phyloP scores from a whole-genome alignment of 2,113 vertebrate genomes.

The Saguinus imperator region DNA sequence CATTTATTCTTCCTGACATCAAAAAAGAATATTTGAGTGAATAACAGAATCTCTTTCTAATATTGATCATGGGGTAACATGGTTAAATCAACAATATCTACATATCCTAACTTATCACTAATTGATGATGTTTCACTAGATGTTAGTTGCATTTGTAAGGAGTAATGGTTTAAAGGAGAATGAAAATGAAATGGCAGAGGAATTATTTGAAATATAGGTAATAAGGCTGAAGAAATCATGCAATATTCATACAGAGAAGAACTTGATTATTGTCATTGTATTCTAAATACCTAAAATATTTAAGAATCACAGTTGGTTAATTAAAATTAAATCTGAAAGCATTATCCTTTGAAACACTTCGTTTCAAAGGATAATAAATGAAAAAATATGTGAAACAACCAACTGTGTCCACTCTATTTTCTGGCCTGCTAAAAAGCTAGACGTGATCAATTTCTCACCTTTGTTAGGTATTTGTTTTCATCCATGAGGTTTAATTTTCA shows the following conservation, averaged over 20 bases:
- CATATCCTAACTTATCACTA: not conserved
- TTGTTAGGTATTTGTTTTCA: slow-evolving; percentile 40
- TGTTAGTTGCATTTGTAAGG: slow-evolving; percentile 27
- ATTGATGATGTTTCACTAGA: slow-evolving; percentile 19
- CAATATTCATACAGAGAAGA: not conserved
- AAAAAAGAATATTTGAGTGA: slow-evolving; percentile 25
- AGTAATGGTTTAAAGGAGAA: slow-evolving; percentile 6
- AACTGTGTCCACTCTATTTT: not conserved
- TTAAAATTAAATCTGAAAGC: slow-evolving; percentile 10
- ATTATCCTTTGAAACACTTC: not conserved
- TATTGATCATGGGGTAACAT: not conserved
- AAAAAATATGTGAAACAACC: not conserved
- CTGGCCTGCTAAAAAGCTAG: not conserved
- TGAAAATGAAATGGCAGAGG: slow-evolving; percentile 9
- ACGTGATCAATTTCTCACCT: slow-evolving; percentile 30
- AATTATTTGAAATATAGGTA: slow-evolving; percentile 6
- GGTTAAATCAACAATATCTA: slow-evolving; percentile 14
- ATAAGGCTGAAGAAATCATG: not conserved
- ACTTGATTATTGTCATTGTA: not conserved
- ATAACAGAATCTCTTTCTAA: not conserved
- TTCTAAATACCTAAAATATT: not conserved
- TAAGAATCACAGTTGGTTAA: not conserved
- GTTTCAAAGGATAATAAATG: not conserved
- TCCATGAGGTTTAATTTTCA: slow-evolving; percentile 13
- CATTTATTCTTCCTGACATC: not conserved